Base-by-base conservation (phyloP, 2,797 vertebrate species). In the Ptychadena robeensis region DNA sequence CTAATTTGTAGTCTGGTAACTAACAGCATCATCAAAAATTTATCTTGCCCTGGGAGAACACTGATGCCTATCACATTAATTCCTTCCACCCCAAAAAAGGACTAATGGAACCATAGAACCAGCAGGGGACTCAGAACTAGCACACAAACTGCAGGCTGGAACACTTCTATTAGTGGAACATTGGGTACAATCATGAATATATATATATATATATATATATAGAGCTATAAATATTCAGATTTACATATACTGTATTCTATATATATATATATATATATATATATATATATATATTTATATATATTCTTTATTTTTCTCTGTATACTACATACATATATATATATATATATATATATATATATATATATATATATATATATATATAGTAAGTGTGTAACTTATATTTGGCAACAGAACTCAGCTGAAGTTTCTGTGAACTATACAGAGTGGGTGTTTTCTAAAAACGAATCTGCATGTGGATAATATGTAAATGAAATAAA, bases 21-120 rank as follows among this genome's bases (percentile, higher is more conserved):
- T 86, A 79, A 34, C 80, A 88, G 71, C 12, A 71, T 79, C 80
- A 86, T 76, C 70, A 85, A 79, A 53, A 84, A 90, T 86, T 87
- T 85, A 88, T 64, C 86, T 87, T 86, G 79, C 80, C 81, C 81
- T 80, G 57, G 82, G 0, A 67, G 83, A 80, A 69, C 68, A 76
- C 71, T 83, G 70, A 84, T 86, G 40, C 70, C 57, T 34, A 71
- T 72, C 69, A 72, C 18, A 84, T 86, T 87, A 61, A 61, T 61
- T 61, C 59, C 59, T 28, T 27, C 59, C 44, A 15, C 18, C 18
- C n/a, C 25, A 59, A 61, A 61, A 25, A 88, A 73, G 68, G 64
- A 31, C 28, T 79, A 85, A 89, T 79, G 18, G 57, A 88, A 68
- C 48, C 4, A 12, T 79, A 14, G 48, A 88, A 68, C 77, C 22